Evolutionary conservation across 2,797 vertebrate species (phyloP).

Genomic region (Pseudochirops cupreus): DNA sequence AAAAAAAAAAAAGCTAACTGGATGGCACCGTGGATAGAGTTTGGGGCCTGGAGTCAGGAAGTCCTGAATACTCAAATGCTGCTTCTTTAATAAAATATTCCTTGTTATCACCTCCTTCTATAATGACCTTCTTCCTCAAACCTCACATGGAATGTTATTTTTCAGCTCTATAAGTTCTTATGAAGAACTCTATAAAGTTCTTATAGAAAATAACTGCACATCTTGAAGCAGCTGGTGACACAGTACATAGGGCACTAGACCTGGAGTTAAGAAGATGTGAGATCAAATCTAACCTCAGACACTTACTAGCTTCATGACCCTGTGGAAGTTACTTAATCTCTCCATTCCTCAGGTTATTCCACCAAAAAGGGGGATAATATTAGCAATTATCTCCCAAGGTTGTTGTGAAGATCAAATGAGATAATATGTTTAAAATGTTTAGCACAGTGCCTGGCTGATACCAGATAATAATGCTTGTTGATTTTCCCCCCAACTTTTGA

Average conservation of each 20-base stretch:
- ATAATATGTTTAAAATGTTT: neutral
- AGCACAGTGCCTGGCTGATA: neutral
- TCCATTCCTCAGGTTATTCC: neutral
- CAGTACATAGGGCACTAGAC: neutral
- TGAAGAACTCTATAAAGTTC: too few relatives aligned
- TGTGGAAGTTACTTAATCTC: neutral
- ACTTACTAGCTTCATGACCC: neutral
- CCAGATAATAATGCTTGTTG: neutral
- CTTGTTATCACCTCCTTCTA: neutral
- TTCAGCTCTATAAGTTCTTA: neutral
- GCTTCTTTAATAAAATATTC: neutral
- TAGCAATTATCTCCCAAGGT: neutral
- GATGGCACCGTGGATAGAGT: neutral
- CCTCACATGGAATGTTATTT: neutral
- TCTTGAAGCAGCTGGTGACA: neutral
- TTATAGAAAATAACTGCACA: too few relatives aligned
- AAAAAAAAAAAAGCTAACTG: neutral
- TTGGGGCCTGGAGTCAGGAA: neutral
- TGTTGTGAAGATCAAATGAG: neutral
- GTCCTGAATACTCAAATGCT: neutral
- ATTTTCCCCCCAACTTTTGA: neutral
- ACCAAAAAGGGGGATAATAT: neutral
- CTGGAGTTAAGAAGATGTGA: neutral
- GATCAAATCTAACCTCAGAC: neutral
- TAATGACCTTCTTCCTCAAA: neutral